Evolutionary conservation across 2,113 vertebrate species (phyloP).

Genomic region (Tetrao urogallus): DNA sequence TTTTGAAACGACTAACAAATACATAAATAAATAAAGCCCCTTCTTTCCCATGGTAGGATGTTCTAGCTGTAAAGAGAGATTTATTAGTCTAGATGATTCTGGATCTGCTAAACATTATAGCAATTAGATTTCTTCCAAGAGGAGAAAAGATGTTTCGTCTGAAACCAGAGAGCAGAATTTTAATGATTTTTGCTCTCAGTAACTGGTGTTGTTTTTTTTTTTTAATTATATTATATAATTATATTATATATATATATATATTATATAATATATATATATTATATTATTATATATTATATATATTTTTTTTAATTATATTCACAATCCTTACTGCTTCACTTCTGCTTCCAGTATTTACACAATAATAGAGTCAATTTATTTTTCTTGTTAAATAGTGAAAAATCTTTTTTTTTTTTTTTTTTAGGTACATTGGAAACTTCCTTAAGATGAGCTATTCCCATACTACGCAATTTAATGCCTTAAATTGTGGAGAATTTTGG

Average conservation of each 20-base stretch:
- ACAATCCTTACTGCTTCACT: not conserved
- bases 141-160: not conserved
- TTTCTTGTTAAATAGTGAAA: not conserved
- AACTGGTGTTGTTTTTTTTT: too few species aligned
- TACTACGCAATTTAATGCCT: not conserved
- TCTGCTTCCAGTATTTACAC: not conserved
- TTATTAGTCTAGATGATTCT: not conserved
- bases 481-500: not conserved
- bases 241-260: too few species aligned
- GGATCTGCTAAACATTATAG: not conserved
- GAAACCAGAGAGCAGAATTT: not conserved
- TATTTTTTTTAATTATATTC: too few species aligned
- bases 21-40: rapidly evolving
- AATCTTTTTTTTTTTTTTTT: not conserved
- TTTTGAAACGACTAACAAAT: not conserved
- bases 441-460: not conserved
- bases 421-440: not conserved
- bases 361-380: not conserved
- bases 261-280: too few species aligned
- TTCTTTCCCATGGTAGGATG: rapidly evolving
- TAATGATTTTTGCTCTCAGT: not conserved
- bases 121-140: not conserved
- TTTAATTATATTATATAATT: too few species aligned
- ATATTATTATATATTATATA: too few species aligned
- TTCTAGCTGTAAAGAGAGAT: not conserved